Conservation (phyloP, 1,140 invertebrate species). For the Heliconius himera region DNA sequence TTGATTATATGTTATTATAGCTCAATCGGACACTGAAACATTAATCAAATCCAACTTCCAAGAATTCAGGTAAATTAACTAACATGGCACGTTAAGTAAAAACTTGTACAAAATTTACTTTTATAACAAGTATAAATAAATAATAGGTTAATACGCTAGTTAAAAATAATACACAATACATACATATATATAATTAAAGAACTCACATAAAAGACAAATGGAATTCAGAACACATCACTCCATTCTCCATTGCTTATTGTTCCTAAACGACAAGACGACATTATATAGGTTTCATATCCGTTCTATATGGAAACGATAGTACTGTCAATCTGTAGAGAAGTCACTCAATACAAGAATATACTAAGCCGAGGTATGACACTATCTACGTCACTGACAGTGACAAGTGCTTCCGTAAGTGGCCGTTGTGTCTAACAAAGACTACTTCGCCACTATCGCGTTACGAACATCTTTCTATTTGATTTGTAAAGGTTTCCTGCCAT, state of each 20-base stretch:
- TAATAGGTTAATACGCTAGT: no score
- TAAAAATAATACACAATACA: no score
- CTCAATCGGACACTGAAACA: no score
- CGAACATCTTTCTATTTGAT: conserved; percentile 61
- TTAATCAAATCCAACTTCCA: no score
- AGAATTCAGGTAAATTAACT: no score
- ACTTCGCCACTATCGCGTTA: conserved; percentile 65
- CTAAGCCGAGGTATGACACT: conserved; percentile 1
- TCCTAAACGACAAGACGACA: not conserved
- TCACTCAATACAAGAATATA: conserved; percentile 20
- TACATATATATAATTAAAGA: no score
- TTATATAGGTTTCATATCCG: not conserved
- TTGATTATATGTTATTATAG: no score
- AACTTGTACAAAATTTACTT: no score
- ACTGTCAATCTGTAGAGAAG: not conserved
- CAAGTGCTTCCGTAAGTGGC: conserved; percentile 73
- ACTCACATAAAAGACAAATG: no score
- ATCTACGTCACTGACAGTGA: conserved; percentile 57
- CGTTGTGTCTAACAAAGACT: conserved; percentile 64
- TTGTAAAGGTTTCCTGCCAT: conserved; percentile 70
- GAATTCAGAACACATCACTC: no score
- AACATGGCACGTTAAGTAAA: no score
- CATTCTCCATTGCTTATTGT: not conserved
- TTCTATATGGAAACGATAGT: not conserved
- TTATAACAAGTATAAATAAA: no score